Evolutionary conservation across 37 sponge, comb jelly and placozoan species (phyloP), one percentile per base, ranked within the genome.

Genomic region (Hormiphora californensis): DNA sequence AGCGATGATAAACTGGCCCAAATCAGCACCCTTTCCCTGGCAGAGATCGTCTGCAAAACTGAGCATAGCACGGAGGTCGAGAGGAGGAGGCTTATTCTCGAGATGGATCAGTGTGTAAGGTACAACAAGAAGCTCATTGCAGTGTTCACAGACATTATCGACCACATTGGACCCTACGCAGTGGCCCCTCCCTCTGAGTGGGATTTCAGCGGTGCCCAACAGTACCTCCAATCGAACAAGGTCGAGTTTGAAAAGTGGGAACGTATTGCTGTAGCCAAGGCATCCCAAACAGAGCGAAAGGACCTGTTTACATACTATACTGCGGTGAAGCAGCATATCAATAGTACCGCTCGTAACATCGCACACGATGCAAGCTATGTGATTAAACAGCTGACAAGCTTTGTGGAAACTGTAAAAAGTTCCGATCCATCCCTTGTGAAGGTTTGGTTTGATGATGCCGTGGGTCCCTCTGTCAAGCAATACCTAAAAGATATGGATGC

Each of bases 221-320:
- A 73, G 41, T 73, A 73, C 81, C 81, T 73, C 5, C 12, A 43
- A 3, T 19, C 21, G 39, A 73, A 73, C 27, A 73, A 73, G 81
- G 17, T 73, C 11, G 81, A 73, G 81, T 73, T 27, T 73, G 81
- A 73, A 46, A 73, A 73, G 38, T 73, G 81, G 81, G 81, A 73
- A 46, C 35, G 81, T 4, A 33, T 73, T 4, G 81, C 81, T 22
- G 81, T 28, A 3, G 81, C 43, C 1, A 39, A 40, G 81, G 35
- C 81, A n/a, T n/a, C 21, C 7, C 46, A 21, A 3, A 73, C 40
- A 28, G 46, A 73, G 46, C 40, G 81, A 17, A 46, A 73, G 46
- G 41, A n/a, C 44, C 81, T 73, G 27, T 73, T 73, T 46, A 32
- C 81, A 2, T 73, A 73, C 44, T 73, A 73, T 46, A 46, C 21